Evolutionary conservation across 1,140 invertebrate species (phyloP).

Genomic region (Aphelenchoides avenae): DNA sequence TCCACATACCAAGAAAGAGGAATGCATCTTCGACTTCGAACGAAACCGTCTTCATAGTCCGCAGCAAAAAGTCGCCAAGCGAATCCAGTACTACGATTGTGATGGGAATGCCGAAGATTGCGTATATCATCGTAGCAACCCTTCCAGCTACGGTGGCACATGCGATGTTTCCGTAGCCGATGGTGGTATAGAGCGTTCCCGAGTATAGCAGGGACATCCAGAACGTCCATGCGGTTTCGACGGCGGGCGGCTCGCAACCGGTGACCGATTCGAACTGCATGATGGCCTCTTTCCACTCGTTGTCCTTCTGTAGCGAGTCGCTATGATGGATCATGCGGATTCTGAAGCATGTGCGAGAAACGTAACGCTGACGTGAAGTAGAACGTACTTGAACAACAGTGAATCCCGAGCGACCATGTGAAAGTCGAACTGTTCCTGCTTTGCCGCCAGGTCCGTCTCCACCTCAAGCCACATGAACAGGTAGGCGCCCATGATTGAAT

Average conservation of each 20-base stretch:
- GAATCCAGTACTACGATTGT: slow-evolving; percentile 31
- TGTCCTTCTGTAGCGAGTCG: slow-evolving; percentile 7
- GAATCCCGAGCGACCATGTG: slow-evolving; percentile 39
- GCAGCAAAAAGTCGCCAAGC: slow-evolving; percentile 24
- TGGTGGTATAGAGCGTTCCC: slow-evolving; percentile 45
- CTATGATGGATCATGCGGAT: slow-evolving; percentile 4
- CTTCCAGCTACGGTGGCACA: slow-evolving; percentile 86
- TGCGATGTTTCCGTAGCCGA: slow-evolving; percentile 90
- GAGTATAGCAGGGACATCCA: slow-evolving; percentile 47
- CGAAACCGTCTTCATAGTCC: slow-evolving; percentile 7
- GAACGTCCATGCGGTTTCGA: slow-evolving; percentile 46
- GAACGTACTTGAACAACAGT: slow-evolving; percentile 37
- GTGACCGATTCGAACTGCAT: slow-evolving; percentile 37
- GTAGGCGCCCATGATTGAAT: slow-evolving; percentile 26
- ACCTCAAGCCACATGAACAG: slow-evolving; percentile 39
- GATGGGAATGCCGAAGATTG: slow-evolving; percentile 85
- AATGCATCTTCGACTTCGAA: slow-evolving; percentile 22
- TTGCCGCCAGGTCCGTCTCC: slow-evolving; percentile 33
- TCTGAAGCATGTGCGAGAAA: slow-evolving; percentile 16
- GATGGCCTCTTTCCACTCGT: slow-evolving; percentile 37
- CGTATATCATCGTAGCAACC: slow-evolving; percentile 89
- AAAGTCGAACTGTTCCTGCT: slow-evolving; percentile 34
- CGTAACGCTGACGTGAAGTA: background rate
- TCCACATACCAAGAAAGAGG: slow-evolving; percentile 23
- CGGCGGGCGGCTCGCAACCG: slow-evolving; percentile 27